Evolutionary conservation across 2,888 invertebrate species (phyloP).

Genomic region (Lacanobia oleracea): DNA sequence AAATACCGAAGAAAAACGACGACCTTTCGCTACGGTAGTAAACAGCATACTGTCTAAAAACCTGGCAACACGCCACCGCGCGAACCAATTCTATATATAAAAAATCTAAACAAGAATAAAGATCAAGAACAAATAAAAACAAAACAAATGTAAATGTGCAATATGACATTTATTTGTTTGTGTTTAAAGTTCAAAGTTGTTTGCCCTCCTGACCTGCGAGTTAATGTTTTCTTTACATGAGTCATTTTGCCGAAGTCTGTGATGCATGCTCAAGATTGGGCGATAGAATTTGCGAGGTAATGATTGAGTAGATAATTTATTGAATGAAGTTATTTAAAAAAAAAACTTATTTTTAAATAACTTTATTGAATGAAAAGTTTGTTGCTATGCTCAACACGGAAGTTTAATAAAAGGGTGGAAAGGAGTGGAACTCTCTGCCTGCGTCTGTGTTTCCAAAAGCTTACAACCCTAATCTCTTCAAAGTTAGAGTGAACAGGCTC

Average conservation of each 20-base stretch:
- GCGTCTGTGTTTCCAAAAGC: too few species aligned
- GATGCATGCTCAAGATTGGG: constrained; percentile 35
- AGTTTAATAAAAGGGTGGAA: too few species aligned
- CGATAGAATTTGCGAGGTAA: constrained; percentile 46
- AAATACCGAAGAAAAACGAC: constrained; percentile 43
- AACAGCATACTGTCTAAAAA: constrained; percentile 77
- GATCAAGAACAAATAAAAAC: constrained; percentile 66
- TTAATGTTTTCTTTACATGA: constrained; percentile 44
- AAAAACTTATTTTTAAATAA: too few species aligned
- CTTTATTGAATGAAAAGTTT: too few species aligned
- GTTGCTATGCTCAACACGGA: not conserved
- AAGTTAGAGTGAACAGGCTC: too few species aligned
- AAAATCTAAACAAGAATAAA: constrained; percentile 69
- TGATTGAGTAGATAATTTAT: constrained; percentile 48
- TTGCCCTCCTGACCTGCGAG: constrained; percentile 41
- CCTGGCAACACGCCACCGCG: constrained; percentile 80
- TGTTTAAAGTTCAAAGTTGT: constrained; percentile 52
- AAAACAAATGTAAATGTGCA: constrained; percentile 41
- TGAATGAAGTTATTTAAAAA: too few species aligned
- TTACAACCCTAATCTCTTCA: too few species aligned
- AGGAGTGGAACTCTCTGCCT: too few species aligned
- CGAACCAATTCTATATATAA: constrained; percentile 76
- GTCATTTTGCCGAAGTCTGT: constrained; percentile 56
- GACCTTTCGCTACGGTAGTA: constrained; percentile 68
- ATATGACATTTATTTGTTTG: constrained; percentile 48